phyloP scores from a whole-genome alignment of 2,888 invertebrate genomes.

The Erannis defoliaria region DNA sequence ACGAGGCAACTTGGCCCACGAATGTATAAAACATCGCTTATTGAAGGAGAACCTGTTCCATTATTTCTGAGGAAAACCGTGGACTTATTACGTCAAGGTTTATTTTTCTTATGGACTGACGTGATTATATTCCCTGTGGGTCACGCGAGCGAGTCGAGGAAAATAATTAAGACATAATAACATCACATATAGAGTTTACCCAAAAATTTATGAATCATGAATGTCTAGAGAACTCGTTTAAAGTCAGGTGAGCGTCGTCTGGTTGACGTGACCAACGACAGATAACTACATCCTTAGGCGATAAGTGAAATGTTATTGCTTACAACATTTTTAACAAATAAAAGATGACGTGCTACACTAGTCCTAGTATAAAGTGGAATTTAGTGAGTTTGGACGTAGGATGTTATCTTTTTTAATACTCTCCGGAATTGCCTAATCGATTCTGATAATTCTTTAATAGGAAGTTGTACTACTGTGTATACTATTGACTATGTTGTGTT shows the following conservation, averaged over 20 bases:
- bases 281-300: constrained; percentile 30
- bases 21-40: constrained; percentile 38
- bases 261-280: constrained; percentile 48
- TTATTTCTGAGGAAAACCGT: constrained; percentile 32
- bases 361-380: too few relatives aligned
- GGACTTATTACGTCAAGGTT: constrained; percentile 8
- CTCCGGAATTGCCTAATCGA: too few relatives aligned
- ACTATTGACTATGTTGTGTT: too few relatives aligned
- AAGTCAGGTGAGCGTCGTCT: constrained; percentile 31
- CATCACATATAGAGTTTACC: constrained; percentile 9
- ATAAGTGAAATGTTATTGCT: constrained; percentile 15
- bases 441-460: too few relatives aligned
- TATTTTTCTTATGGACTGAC: constrained; percentile 33
- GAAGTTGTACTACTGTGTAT: too few relatives aligned
- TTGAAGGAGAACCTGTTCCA: constrained; percentile 38
- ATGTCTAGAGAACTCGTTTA: constrained; percentile 22
- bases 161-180: constrained; percentile 22
- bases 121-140: constrained; percentile 36
- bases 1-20: constrained; percentile 40
- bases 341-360: constrained; percentile 10
- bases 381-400: too few relatives aligned
- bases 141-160: constrained; percentile 29
- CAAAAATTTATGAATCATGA: constrained; percentile 36
- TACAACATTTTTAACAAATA: constrained; percentile 13
- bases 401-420: too few relatives aligned